A percentile compares a stretch with the other conserved stretches of the same genome.
These are phyloP conservation scores for Malurus alboscapulatus DNA, from an alignment of 2,113 vertebrate species.

Conservation along the genomic window DNA sequence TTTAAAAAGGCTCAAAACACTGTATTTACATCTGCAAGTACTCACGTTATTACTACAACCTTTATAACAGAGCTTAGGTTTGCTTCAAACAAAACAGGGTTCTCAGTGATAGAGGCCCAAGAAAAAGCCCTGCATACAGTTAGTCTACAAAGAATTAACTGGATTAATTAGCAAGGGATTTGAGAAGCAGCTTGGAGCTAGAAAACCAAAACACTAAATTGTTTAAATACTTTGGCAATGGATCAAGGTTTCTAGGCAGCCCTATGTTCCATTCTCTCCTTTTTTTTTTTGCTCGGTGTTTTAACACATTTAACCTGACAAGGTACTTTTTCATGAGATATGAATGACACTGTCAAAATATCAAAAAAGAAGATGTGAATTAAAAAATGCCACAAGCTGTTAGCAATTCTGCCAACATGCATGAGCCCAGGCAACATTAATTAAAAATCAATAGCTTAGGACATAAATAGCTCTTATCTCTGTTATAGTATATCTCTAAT, in stretches of 20 bases:
- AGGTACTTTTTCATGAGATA: conserved; percentile 80
- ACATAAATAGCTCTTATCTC: conserved; percentile 77
- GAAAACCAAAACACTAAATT: conserved; percentile 86
- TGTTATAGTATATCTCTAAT: conserved; percentile 70
- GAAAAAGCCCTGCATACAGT: conserved; percentile 79
- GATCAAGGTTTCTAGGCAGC: conserved; percentile 87
- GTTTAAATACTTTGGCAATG: conserved; percentile 88
- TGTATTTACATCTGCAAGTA: conserved; percentile 74
- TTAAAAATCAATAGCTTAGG: conserved; percentile 81
- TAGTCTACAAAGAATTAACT: conserved; percentile 84
- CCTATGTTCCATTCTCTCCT: conserved; percentile 73
- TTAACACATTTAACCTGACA: conserved; percentile 83
- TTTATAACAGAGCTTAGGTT: conserved; percentile 70
- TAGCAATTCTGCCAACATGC: conserved; percentile 78
- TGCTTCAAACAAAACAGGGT: conserved; percentile 72
- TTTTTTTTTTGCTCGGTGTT: conserved; percentile 68
- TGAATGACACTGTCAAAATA: conserved; percentile 84
- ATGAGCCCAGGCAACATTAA: conserved; percentile 79
- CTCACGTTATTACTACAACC: conserved; percentile 64
- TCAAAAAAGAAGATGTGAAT: conserved; percentile 77
- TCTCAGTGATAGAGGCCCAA: conserved; percentile 67
- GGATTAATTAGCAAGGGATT: conserved; percentile 87
- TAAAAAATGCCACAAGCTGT: conserved; percentile 84
- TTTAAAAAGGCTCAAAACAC: conserved; percentile 46
- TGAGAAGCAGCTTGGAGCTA: conserved; percentile 83